Conservation (phyloP, 2,888 invertebrate species). For the Marronus borbonicus region DNA sequence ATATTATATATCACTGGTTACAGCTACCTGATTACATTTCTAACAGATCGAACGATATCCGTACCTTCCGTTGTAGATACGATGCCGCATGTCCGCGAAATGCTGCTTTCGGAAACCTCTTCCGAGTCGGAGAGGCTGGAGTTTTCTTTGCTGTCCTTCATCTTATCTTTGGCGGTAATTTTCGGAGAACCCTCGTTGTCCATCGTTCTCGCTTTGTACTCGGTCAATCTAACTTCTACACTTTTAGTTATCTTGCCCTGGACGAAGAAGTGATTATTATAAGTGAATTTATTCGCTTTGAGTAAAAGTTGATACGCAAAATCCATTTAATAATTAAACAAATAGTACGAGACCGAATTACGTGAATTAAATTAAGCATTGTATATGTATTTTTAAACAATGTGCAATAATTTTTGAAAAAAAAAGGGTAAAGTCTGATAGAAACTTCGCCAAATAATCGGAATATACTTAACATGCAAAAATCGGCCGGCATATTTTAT, state of each 20-base stretch:
- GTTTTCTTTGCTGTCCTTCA: conserved; percentile 73
- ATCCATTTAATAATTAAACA: no score
- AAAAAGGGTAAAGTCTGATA: no score
- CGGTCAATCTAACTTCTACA: conserved; percentile 83
- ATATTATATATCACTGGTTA: no score
- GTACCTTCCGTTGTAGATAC: conserved; percentile 68
- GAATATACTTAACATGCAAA: no score
- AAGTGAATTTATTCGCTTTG: not conserved
- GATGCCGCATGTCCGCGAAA: conserved; percentile 68
- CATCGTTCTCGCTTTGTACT: conserved; percentile 72
- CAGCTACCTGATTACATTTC: not conserved
- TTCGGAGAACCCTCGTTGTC: conserved; percentile 63
- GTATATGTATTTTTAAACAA: no score
- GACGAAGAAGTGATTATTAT: conserved; percentile 46
- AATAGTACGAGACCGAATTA: no score
- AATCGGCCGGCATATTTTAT: no score
- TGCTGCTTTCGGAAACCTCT: conserved; percentile 70
- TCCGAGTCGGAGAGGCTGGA: conserved; percentile 80
- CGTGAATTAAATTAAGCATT: no score
- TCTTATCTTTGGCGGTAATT: conserved; percentile 65
- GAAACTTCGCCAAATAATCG: no score
- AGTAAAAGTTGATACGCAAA: no score
- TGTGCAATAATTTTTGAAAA: no score
- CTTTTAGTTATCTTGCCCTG: conserved; percentile 83
- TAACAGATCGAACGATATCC: not conserved